phyloP scores from a whole-genome alignment of 30 jellyfish, hydroid and myxozoan species.

The Hydractinia echinata region DNA sequence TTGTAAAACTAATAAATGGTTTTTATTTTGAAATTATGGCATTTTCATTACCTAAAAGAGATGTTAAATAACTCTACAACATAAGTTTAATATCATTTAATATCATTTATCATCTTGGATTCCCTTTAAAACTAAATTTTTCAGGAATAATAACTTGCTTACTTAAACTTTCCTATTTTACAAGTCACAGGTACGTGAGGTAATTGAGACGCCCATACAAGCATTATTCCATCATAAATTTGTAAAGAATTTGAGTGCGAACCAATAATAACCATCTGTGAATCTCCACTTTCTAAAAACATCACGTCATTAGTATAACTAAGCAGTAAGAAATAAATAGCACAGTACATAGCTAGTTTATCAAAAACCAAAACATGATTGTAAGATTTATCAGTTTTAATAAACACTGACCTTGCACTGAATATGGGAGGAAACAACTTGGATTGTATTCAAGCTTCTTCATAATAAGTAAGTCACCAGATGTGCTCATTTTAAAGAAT shows the following conservation, averaged over 20 bases:
- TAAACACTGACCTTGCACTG: constrained; percentile 38
- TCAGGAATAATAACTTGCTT: constrained; percentile 21
- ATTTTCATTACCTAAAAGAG: no score
- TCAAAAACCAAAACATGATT: neutral
- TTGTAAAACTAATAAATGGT: no score
- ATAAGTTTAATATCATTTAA: no score
- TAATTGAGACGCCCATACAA: constrained; percentile 91
- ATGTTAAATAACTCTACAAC: no score
- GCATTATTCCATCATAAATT: constrained; percentile 63
- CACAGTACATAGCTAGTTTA: neutral
- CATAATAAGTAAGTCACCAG: constrained; percentile 58
- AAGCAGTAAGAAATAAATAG: neutral
- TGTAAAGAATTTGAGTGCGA: constrained; percentile 57
- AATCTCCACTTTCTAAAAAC: neutral
- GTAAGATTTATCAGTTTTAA: neutral
- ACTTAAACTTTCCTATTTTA: constrained; percentile 74
- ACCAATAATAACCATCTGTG: constrained; percentile 37
- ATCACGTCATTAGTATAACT: neutral
- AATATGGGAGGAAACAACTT: constrained; percentile 61
- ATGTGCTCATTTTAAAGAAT: constrained; percentile 43
- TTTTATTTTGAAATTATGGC: no score
- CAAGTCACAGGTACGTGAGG: constrained; percentile 80
- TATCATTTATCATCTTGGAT: no score
- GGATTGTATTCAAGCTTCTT: constrained; percentile 83
- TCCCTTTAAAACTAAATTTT: no score